A percentile compares a stretch with the other conserved stretches of the same genome.
Evolutionary conservation across 2,113 vertebrate genomes (phyloP).

Genomic region (Prinia subflava): DNA sequence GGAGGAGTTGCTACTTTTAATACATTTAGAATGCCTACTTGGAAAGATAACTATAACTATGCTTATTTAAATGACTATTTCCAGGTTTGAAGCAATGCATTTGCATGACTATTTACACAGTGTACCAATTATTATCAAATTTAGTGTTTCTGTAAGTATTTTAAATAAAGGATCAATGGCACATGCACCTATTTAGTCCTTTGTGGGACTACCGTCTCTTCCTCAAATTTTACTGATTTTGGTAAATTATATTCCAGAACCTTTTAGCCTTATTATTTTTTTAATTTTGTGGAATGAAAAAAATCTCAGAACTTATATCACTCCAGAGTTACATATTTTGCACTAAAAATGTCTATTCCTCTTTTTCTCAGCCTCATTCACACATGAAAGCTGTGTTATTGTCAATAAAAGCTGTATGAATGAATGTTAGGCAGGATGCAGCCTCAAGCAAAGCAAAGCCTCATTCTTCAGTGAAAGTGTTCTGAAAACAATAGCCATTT

Average conservation of each 20-base stretch:
- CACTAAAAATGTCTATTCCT: not conserved
- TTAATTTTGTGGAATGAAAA: not conserved
- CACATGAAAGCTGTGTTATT: constrained; percentile 4
- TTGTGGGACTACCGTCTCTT: not conserved
- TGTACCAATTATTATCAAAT: not conserved
- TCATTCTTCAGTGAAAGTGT: constrained; percentile 59
- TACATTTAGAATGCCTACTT: not conserved
- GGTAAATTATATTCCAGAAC: not conserved
- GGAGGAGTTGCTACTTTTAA: not conserved
- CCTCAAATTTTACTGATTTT: not conserved
- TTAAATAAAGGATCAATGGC: not conserved
- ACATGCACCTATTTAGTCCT: not conserved
- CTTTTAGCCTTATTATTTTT: not conserved
- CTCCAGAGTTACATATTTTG: not conserved
- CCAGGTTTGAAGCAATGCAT: not conserved
- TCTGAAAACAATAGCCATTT: constrained; percentile 46
- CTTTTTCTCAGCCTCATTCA: constrained; percentile 11
- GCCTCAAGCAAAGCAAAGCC: constrained; percentile 40
- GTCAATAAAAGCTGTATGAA: constrained; percentile 42
- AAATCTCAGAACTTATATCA: not conserved
- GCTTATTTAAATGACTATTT: not conserved
- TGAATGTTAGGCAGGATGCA: constrained; percentile 44
- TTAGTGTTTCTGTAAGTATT: not conserved
- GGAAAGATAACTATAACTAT: not conserved
- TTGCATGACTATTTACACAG: not conserved